Evolutionary conservation across 2,113 vertebrate genomes (phyloP).

Genomic region (Maccullochella peelii): DNA sequence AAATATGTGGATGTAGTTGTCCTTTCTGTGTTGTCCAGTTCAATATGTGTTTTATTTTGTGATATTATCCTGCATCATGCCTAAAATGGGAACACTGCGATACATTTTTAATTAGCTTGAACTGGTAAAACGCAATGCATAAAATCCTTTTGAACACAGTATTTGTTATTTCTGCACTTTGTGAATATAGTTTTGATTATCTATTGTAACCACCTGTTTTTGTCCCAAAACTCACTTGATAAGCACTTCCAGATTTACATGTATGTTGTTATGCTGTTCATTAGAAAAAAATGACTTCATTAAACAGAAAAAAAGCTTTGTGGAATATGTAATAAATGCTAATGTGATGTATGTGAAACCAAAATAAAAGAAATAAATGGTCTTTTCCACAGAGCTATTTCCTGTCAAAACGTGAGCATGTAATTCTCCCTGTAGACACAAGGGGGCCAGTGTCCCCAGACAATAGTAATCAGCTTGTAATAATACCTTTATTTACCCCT

Average conservation of each 20-base stretch:
- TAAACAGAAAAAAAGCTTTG: constrained; percentile 38
- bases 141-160: constrained; percentile 41
- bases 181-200: constrained; percentile 56
- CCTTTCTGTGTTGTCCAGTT: constrained; percentile 66
- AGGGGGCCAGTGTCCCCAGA: constrained; percentile 58
- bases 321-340: constrained; percentile 59
- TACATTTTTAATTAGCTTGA: constrained; percentile 42
- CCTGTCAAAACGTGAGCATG: constrained; percentile 22
- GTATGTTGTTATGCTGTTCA: constrained; percentile 61
- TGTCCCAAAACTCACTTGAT: constrained; percentile 38
- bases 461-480: constrained; percentile 41
- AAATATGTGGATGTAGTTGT: constrained; percentile 64
- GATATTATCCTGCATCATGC: constrained; percentile 49
- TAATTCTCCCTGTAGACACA: constrained; percentile 48
- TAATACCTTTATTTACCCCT: constrained; percentile 31
- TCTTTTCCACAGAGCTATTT: constrained; percentile 32
- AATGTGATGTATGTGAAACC: constrained; percentile 65
- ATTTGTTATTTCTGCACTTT: constrained; percentile 57
- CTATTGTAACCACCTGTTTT: constrained; percentile 54
- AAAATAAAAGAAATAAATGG: constrained; percentile 64
- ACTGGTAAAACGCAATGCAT: constrained; percentile 15
- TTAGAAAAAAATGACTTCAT: constrained; percentile 1
- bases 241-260: constrained; percentile 51
- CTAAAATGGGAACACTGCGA: constrained; percentile 41
- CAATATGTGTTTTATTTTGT: constrained; percentile 58